A percentile compares a stretch with the other conserved stretches of the same genome.
These are phyloP conservation scores for Eucera pruinosa DNA, from an alignment of 2,888 invertebrate species.

Conservation along the genomic window DNA sequence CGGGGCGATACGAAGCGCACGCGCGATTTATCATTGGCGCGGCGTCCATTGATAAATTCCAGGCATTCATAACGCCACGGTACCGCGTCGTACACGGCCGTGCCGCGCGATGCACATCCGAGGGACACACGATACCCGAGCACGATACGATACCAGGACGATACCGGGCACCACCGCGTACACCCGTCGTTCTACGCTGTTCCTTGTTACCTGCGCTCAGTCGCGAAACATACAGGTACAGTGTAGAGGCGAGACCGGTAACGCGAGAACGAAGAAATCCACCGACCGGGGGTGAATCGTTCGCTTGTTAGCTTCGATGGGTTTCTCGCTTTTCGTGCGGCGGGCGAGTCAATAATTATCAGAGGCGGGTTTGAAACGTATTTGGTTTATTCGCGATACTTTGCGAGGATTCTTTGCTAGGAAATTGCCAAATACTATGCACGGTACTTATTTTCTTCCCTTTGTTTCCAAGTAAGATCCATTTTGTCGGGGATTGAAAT, in stretches of 20 bases:
- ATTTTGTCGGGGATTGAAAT: no score
- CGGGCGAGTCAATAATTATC: no score
- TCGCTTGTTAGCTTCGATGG: not conserved
- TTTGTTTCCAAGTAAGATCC: no score
- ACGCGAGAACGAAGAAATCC: constrained; percentile 50
- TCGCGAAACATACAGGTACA: no score
- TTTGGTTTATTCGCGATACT: no score
- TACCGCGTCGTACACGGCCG: constrained; percentile 55
- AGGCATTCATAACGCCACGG: constrained; percentile 80
- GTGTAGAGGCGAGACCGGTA: constrained; percentile 25
- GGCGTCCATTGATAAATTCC: constrained; percentile 83
- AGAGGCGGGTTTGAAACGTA: no score
- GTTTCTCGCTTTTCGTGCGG: not conserved
- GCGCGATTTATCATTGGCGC: constrained; percentile 82
- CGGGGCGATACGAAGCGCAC: constrained; percentile 73
- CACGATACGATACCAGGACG: constrained; percentile 69
- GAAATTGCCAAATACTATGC: no score
- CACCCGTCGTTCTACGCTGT: no score
- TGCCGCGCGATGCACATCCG: constrained; percentile 37
- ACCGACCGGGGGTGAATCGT: constrained; percentile 12
- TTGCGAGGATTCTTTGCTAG: no score
- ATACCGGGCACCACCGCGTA: constrained; percentile 16
- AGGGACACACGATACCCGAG: constrained; percentile 79
- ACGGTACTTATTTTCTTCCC: no score
- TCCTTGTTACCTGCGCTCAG: not conserved